Evolutionary conservation across 2,113 vertebrate species (phyloP), one percentile per base, ranked within the genome.

Genomic region (Bostrychus sinensis): DNA sequence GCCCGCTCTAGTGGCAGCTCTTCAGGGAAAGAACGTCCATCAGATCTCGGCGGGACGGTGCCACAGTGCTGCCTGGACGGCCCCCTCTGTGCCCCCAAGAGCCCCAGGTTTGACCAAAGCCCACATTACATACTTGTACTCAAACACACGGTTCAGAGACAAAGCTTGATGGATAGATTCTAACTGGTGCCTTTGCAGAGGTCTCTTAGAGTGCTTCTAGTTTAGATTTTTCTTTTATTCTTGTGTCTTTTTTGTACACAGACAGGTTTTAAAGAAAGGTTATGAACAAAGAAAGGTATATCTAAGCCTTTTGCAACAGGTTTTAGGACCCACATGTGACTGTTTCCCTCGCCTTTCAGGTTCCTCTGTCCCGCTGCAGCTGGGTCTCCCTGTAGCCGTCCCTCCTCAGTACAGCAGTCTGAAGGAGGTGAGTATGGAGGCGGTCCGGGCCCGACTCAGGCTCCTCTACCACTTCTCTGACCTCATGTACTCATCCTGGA

Each of bases 381-480:
- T 93, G 28, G 93, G 92, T 14, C 72, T 92, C 3, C 93, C 93
- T 0, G 63, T 84, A 60, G 73, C 75, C 0, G 81, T 93, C 10
- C 93, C 93, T 4, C 93, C 93, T 38, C 93, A 93, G 84, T 94
- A 92, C 87, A 88, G 57, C 20, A 69, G 83, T 14, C 88, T 94
- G 68, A 92, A 83, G 61, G 92, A 93, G 58, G 87, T 91, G 64
- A 91, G 86, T 78, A 87, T 92, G 0, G 90, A 93, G 59, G 83
- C 84, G 4, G 88, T 94, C 7, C 78, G 87, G 55, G 84, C 85
- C n/a, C 90, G 93, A 0, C 88, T 93, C 2, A 76, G 91, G 0
- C 88, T 94, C 43, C 91, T 94, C 25, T 91, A 92, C 71, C 92
- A 93, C 86, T 94, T 94, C 87, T 94, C 93, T 7, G 93, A 94